These are phyloP conservation scores for Meda fulgida DNA, from an alignment of 2,797 vertebrate genomes.

Conservation along the genomic window DNA sequence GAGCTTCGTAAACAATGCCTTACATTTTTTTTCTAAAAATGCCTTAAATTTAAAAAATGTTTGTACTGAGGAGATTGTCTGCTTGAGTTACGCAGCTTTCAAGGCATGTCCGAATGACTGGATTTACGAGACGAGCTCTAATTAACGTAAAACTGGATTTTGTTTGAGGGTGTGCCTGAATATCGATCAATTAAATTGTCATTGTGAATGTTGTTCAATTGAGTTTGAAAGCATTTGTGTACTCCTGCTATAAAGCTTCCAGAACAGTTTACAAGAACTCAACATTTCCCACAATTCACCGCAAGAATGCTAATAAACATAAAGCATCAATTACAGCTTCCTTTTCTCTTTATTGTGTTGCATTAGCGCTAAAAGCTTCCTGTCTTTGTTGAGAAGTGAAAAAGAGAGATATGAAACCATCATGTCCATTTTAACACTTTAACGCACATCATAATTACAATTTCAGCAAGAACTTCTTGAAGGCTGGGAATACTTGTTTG, in stretches of 20 bases:
- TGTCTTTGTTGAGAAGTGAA: constrained; percentile 2
- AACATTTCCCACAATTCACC: constrained; percentile 20
- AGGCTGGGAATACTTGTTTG: too few relatives aligned
- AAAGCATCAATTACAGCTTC: neutral
- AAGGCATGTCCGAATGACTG: too few relatives aligned
- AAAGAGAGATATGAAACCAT: neutral
- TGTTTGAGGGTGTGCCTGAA: too few relatives aligned
- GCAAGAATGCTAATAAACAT: neutral
- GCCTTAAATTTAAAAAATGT: neutral
- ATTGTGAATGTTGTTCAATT: neutral
- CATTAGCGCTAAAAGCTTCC: constrained; percentile 5
- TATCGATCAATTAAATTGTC: neutral
- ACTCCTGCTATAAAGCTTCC: neutral
- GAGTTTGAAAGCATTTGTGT: neutral
- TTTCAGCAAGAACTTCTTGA: neutral
- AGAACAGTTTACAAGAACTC: neutral
- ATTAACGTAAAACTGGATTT: neutral
- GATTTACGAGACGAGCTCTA: neutral
- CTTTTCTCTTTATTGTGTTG: constrained; percentile 13
- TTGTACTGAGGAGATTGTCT: neutral
- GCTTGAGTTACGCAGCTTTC: neutral
- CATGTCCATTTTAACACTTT: neutral
- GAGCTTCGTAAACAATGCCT: neutral
- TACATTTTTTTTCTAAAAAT: neutral
- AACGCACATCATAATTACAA: neutral